phyloP scores from a whole-genome alignment of 2,113 vertebrate species.

The Oenanthe melanoleuca region DNA sequence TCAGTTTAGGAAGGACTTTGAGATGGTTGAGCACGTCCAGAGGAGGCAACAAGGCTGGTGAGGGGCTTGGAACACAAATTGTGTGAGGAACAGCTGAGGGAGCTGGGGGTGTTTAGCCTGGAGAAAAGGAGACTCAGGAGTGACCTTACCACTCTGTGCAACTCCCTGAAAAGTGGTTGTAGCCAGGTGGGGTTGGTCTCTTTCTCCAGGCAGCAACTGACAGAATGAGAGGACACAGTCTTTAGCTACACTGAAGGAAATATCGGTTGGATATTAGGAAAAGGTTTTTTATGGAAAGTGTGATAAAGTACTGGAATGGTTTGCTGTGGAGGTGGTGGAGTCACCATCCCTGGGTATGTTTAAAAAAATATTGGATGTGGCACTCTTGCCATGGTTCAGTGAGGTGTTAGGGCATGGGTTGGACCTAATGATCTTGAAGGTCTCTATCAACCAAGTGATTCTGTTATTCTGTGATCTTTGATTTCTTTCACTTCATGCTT shows the following conservation, averaged over 20 bases:
- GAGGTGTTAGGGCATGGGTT: too few species aligned
- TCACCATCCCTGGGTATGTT: background rate
- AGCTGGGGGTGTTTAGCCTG: too few species aligned
- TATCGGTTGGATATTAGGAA: too few species aligned
- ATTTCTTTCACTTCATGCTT: background rate
- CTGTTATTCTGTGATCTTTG: background rate
- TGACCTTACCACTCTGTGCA: background rate
- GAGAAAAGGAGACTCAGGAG: background rate
- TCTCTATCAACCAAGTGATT: background rate
- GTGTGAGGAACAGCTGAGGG: too few species aligned
- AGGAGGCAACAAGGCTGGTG: too few species aligned
- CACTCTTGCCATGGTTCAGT: accelerated
- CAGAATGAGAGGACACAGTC: accelerated
- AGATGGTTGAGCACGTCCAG: too few species aligned
- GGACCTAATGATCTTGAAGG: background rate
- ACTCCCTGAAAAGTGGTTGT: accelerated
- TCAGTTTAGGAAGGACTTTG: too few species aligned
- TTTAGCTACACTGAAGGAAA: accelerated
- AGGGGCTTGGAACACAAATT: too few species aligned
- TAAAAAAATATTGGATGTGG: background rate
- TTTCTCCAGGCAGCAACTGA: background rate
- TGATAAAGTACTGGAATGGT: background rate
- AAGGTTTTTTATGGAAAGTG: accelerated
- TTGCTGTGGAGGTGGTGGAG: accelerated
- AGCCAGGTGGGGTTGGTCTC: background rate